phyloP scores from a whole-genome alignment of 2,888 invertebrate genomes.

The Lepas anatifera region DNA sequence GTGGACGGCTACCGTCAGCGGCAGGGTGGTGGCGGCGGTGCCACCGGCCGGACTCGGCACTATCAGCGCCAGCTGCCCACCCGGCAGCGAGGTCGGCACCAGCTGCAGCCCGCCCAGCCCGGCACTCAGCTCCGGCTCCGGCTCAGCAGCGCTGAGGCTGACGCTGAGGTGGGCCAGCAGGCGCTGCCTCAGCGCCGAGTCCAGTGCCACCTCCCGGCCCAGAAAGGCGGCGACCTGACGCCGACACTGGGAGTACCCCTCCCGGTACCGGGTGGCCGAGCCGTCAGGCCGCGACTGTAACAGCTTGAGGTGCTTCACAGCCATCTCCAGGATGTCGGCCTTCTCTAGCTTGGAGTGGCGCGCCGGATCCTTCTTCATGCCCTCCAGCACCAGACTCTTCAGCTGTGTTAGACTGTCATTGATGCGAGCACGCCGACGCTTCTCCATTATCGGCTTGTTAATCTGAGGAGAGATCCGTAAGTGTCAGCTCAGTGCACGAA shows the following conservation, averaged over 20 bases:
- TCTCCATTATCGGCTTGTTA: conserved; percentile 8
- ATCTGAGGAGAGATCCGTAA: neutral
- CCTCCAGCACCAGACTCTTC: conserved; percentile 10
- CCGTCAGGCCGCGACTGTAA: neutral
- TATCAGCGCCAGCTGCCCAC: neutral
- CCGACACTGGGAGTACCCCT: neutral
- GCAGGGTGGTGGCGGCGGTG: neutral
- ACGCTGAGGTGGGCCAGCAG: neutral
- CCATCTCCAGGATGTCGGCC: conserved; percentile 93
- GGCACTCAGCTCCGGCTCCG: neutral
- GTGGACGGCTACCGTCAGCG: neutral
- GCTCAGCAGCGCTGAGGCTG: neutral
- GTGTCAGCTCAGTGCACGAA: too few relatives aligned
- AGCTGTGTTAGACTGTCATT: conserved; percentile 1
- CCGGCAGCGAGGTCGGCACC: neutral
- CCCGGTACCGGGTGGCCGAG: neutral
- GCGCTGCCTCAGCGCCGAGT: neutral
- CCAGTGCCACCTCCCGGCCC: neutral
- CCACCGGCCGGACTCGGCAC: neutral
- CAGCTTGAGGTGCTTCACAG: conserved; percentile 69
- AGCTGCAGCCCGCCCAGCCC: neutral
- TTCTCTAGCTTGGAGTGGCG: conserved; percentile 91
- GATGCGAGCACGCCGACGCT: neutral
- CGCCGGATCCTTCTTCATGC: conserved; percentile 52
- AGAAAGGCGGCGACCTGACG: neutral